A percentile compares a stretch with the other conserved stretches of the same genome.
phyloP scores from a whole-genome alignment of 2,113 vertebrate genomes.

The Peromyscus maniculatus region DNA sequence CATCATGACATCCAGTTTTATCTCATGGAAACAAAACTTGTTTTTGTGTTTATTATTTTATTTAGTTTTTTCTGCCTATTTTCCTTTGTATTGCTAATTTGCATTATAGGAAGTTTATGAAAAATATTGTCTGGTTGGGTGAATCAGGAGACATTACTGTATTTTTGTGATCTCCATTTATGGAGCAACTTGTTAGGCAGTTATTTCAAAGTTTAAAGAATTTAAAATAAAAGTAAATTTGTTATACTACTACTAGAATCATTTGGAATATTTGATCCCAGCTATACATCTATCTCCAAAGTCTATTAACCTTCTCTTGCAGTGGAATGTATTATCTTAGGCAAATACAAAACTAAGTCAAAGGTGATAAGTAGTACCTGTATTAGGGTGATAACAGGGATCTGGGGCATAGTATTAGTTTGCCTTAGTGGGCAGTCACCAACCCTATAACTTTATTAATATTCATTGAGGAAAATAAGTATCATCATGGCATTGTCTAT shows the following conservation, averaged over 20 bases:
- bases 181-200: conserved; percentile 17
- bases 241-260: conserved; percentile 29
- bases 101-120: neutral
- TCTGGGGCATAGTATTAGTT: neutral
- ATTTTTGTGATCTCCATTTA: conserved; percentile 1
- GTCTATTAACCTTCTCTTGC: neutral
- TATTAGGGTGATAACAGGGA: neutral
- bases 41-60: conserved; percentile 44
- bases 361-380: neutral
- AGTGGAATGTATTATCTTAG: conserved; percentile 33
- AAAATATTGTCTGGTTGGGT: conserved; percentile 37
- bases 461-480: conserved; percentile 64
- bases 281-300: conserved; percentile 44
- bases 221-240: neutral
- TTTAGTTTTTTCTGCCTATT: conserved; percentile 45
- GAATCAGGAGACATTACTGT: conserved; percentile 34
- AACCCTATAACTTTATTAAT: neutral
- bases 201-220: conserved; percentile 55
- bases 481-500: conserved; percentile 3
- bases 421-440: neutral
- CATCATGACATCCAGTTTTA: neutral
- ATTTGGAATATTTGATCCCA: conserved; percentile 53
- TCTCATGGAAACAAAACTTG: neutral
- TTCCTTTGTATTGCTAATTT: neutral
- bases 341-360: conserved; percentile 41